phyloP scores from a whole-genome alignment of 2,113 vertebrate species.

The Scalopus aquaticus region DNA sequence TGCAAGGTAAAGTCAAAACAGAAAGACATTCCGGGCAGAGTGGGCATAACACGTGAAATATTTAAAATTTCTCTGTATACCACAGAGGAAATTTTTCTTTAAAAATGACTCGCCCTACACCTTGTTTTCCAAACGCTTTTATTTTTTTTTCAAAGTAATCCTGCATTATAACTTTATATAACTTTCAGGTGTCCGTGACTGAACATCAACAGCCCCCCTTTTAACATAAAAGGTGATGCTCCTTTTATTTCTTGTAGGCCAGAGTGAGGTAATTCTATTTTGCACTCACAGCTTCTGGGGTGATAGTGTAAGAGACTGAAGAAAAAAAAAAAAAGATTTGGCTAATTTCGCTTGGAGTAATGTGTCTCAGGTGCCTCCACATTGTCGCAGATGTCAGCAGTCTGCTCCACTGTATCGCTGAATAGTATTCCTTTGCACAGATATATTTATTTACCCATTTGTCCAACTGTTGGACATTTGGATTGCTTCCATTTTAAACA shows the following conservation, averaged over 20 bases:
- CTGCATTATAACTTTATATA: too few relatives aligned
- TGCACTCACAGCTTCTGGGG: not conserved
- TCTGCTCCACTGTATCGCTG: too few relatives aligned
- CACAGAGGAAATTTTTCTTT: not conserved
- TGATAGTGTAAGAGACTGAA: not conserved
- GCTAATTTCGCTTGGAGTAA: not conserved
- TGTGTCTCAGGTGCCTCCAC: not conserved
- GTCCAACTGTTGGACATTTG: not conserved
- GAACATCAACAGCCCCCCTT: not conserved
- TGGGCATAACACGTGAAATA: not conserved
- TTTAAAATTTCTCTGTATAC: not conserved
- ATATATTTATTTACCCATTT: not conserved
- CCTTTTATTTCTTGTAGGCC: not conserved
- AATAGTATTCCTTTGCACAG: too few relatives aligned
- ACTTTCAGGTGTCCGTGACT: too few relatives aligned
- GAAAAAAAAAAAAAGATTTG: not conserved
- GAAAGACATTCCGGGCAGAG: not conserved
- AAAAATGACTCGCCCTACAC: too few relatives aligned
- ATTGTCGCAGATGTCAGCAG: accelerated
- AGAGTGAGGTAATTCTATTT: not conserved
- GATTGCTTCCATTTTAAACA: not conserved
- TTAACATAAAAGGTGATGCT: not conserved
- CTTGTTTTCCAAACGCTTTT: too few relatives aligned
- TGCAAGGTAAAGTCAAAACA: not conserved
- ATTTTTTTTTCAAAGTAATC: too few relatives aligned